Conservation (phyloP, 1,140 invertebrate genomes). For the Panagrolaimus sp. region DNA sequence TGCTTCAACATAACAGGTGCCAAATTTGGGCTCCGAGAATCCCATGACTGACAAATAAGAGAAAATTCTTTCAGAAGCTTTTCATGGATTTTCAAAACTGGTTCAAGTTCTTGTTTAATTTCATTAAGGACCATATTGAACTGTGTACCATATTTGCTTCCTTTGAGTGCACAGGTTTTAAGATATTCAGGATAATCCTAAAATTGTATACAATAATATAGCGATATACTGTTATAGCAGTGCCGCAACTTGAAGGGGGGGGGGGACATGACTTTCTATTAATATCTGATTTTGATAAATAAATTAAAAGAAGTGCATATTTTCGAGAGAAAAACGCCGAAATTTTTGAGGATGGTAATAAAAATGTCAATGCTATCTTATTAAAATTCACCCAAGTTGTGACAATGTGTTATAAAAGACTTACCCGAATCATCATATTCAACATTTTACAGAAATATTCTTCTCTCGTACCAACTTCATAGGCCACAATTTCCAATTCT, state of each 20-base stretch:
- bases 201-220: neutral
- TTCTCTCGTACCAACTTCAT: neutral
- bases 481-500: neutral
- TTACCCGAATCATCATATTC: neutral
- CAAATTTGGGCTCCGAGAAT: neutral
- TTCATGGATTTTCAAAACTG: neutral
- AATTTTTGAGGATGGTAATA: too few species aligned
- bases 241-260: too few species aligned
- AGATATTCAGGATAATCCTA: conserved; percentile 3
- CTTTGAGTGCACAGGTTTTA: neutral
- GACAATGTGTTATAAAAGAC: neutral
- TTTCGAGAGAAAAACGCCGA: too few species aligned
- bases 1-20: neutral
- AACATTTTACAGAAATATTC: neutral
- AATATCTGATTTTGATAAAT: too few species aligned
- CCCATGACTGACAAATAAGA: neutral
- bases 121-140: neutral
- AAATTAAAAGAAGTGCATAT: too few species aligned
- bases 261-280: too few species aligned
- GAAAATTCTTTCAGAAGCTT: neutral
- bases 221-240: too few species aligned
- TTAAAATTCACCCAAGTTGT: too few species aligned
- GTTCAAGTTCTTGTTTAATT: neutral
- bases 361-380: too few species aligned
- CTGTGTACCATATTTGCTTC: neutral